These are phyloP conservation scores for Chelidonichthys spinosus DNA, from an alignment of 2,797 vertebrate genomes.

Conservation along the genomic window DNA sequence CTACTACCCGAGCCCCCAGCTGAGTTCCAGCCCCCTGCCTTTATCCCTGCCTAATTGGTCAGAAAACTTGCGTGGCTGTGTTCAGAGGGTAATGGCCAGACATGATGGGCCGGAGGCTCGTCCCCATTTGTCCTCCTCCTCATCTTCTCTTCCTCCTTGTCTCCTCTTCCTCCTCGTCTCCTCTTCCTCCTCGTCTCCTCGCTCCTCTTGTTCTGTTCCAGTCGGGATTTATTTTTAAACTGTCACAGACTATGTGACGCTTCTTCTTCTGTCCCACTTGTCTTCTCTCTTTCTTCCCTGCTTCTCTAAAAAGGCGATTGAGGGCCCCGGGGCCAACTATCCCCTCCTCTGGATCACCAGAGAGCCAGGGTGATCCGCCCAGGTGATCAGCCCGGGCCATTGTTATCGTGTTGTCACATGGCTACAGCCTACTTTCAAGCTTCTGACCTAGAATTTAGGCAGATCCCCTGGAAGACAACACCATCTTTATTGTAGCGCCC, in stretches of 20 bases:
- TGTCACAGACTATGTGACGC: background rate
- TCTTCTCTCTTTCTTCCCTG: background rate
- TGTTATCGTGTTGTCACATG: conserved; percentile 62
- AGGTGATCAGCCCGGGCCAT: conserved; percentile 36
- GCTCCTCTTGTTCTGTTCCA: conserved; percentile 14
- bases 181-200: background rate
- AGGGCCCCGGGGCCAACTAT: conserved; percentile 47
- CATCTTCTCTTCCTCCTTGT: background rate
- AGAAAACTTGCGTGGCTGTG: conserved; percentile 75
- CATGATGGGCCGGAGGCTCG: conserved; percentile 47
- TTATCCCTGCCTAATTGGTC: conserved; percentile 82
- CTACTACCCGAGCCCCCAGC: conserved; percentile 63
- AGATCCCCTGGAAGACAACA: conserved; percentile 32
- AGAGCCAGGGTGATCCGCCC: conserved; percentile 42
- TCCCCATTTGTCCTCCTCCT: conserved; percentile 34
- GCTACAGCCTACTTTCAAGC: conserved; percentile 59
- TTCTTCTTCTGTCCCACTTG: background rate
- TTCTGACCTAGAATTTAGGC: conserved; percentile 67
- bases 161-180: conserved; percentile 31
- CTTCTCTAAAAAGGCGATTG: conserved; percentile 12
- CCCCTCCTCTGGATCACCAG: conserved; percentile 41
- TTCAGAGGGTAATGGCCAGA: conserved; percentile 55
- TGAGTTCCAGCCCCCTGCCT: conserved; percentile 62
- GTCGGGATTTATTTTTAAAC: conserved; percentile 9
- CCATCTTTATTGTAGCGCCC: conserved; percentile 47